Conservation (phyloP, 2,797 vertebrate genomes). For the Syndactyla subalaris region DNA sequence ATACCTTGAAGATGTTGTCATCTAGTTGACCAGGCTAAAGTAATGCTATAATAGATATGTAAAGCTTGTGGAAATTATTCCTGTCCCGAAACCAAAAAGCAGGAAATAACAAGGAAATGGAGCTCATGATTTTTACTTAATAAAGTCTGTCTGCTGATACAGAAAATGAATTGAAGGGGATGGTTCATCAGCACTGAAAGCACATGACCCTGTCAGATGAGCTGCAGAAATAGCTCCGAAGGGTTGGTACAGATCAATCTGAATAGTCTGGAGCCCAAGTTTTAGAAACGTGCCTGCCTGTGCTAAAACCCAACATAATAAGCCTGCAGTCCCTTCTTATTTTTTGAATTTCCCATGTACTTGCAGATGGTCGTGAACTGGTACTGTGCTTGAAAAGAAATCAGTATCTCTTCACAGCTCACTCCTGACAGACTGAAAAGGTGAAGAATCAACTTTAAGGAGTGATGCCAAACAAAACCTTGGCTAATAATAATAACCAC, state of each 20-base stretch:
- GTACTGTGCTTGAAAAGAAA: neutral
- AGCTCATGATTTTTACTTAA: neutral
- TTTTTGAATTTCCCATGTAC: neutral
- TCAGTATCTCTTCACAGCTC: neutral
- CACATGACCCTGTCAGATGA: neutral
- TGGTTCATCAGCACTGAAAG: neutral
- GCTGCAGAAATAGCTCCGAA: neutral
- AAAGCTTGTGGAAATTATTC: neutral
- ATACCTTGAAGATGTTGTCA: neutral
- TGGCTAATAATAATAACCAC: too few species aligned
- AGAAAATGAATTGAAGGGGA: neutral
- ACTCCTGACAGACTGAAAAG: neutral
- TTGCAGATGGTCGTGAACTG: neutral
- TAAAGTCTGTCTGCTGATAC: neutral
- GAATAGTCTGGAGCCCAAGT: neutral
- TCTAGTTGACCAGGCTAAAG: neutral
- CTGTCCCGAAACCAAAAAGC: neutral
- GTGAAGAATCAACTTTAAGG: neutral
- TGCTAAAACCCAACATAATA: neutral
- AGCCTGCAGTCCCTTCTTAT: neutral
- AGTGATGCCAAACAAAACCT: too few species aligned
- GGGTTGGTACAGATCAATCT: neutral
- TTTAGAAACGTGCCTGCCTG: neutral
- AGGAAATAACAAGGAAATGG: neutral
- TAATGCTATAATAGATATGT: neutral